Percentiles rank a stretch among this genome's conserved stretches.
phyloP scores from a whole-genome alignment of 2,113 vertebrate genomes.

The Xyliphius kryptos region DNA sequence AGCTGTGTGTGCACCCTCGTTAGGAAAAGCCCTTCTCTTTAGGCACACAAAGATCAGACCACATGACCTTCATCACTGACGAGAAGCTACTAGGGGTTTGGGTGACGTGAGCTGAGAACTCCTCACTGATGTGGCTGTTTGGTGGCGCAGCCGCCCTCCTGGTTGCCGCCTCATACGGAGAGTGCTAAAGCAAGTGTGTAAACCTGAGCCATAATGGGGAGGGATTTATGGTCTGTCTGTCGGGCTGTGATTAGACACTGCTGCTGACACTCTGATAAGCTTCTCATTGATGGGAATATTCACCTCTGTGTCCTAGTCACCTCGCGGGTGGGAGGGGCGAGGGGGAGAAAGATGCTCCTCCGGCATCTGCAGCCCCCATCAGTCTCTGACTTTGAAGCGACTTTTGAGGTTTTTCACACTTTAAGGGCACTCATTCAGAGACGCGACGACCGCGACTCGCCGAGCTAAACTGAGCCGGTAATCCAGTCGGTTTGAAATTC shows the following conservation, averaged over 20 bases:
- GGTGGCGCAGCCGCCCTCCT: conserved; percentile 4
- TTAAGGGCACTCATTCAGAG: conserved; percentile 24
- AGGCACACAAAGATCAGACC: background rate
- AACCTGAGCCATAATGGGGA: conserved; percentile 36
- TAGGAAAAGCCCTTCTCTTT: too few species aligned
- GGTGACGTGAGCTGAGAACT: background rate
- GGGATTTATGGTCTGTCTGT: conserved; percentile 68
- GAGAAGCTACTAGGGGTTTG: background rate
- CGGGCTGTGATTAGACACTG: conserved; percentile 72
- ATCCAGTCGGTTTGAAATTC: conserved; percentile 23
- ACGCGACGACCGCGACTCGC: conserved; percentile 7
- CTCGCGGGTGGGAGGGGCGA: conserved; percentile 35
- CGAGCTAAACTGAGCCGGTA: conserved; percentile 18
- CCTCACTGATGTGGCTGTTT: background rate
- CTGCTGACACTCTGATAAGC: conserved; percentile 74
- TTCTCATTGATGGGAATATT: conserved; percentile 65
- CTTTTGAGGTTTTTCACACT: conserved; percentile 41
- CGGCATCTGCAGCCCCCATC: conserved; percentile 18
- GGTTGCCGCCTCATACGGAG: conserved; percentile 19
- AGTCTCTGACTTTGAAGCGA: conserved; percentile 40
- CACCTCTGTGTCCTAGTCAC: conserved; percentile 50
- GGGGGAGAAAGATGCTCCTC: conserved; percentile 16
- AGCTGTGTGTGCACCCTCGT: too few species aligned
- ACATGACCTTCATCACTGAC: background rate
- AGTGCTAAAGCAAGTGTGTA: conserved; percentile 31